Evolutionary conservation across 2,797 vertebrate genomes (phyloP), one percentile per base, ranked within the genome.

Genomic region (Anolis apletophallus): DNA sequence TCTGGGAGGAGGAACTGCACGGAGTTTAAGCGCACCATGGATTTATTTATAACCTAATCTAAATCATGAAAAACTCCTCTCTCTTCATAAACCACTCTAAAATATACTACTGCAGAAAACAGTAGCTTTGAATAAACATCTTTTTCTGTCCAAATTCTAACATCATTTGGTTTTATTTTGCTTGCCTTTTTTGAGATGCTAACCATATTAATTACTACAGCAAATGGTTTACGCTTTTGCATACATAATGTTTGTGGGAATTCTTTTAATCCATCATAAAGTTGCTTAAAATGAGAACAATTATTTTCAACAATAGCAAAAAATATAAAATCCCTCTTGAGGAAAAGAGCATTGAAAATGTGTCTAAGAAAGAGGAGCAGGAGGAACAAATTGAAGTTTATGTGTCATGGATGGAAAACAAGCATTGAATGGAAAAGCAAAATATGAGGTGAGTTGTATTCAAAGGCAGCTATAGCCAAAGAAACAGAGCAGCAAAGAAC

Each of bases 41-140:
- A 55, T 92, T 85, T 93, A 93, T 91, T 91, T 90, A 85, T 87
- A 94, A 89, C 32, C 3, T 72, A 5, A 86, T 88, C 91, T 89
- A 91, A 92, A 91, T 84, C 26, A 57, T 11, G 89, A 79, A 94
- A 92, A 93, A 76, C 5, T 82, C 0, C 21, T 34, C 3, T 32
- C 73, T 92, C 91, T 91, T 90, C 32, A 81, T 86, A 87, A 91
- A 5, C 0, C 77, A 36, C 52, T 14, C 83, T 61, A 87, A 88
- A 46, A 92, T 89, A 83, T 86, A 82, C 50, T 83, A 1, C 21
- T 77, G 14, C 19, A 77, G 84, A 90, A 94, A 89, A 67, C 16
- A 40, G 17, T 19, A 67, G 34, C 34, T 78, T 69, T 77, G 4
- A 85, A 79, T 90, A 80, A 54, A 87, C 8, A 80, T 85, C 91